Conservation (phyloP, 1,140 invertebrate genomes). For the Sesamia nonagrioides region DNA sequence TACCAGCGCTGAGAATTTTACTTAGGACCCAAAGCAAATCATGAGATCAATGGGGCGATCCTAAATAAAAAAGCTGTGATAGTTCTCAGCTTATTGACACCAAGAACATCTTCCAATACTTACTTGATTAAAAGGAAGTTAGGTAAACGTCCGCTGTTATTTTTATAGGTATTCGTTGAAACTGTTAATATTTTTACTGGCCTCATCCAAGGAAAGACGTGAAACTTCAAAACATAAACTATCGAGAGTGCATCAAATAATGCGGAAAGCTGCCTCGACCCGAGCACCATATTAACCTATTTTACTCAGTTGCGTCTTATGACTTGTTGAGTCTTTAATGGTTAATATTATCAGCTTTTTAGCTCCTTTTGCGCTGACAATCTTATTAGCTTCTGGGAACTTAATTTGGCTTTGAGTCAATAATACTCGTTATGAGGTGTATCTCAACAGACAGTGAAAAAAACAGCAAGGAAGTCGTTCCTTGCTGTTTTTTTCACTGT, state of each 20-base stretch:
- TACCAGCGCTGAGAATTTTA: no score
- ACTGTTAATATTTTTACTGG: background rate
- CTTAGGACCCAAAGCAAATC: no score
- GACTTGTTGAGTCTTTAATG: background rate
- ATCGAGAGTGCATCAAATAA: slow-evolving; percentile 11
- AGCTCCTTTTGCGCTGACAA: background rate
- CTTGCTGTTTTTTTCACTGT: no score
- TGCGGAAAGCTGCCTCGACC: background rate
- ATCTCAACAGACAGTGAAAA: no score
- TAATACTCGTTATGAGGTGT: no score
- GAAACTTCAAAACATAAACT: slow-evolving; percentile 8
- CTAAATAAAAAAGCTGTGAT: no score
- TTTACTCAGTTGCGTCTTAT: slow-evolving; percentile 24
- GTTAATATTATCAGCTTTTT: background rate
- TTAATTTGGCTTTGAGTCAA: no score
- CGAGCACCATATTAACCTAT: slow-evolving; percentile 18
- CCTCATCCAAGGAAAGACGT: background rate
- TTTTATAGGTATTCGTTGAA: slow-evolving; percentile 4
- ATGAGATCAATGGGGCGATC: no score
- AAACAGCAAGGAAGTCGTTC: no score
- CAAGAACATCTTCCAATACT: no score
- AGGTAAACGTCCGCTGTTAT: background rate
- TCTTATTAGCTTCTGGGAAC: no score
- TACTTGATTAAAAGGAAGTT: background rate
- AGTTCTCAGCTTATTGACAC: no score